Base-by-base conservation (phyloP, 2,888 invertebrate genomes). In the Ochlodes sylvanus region DNA sequence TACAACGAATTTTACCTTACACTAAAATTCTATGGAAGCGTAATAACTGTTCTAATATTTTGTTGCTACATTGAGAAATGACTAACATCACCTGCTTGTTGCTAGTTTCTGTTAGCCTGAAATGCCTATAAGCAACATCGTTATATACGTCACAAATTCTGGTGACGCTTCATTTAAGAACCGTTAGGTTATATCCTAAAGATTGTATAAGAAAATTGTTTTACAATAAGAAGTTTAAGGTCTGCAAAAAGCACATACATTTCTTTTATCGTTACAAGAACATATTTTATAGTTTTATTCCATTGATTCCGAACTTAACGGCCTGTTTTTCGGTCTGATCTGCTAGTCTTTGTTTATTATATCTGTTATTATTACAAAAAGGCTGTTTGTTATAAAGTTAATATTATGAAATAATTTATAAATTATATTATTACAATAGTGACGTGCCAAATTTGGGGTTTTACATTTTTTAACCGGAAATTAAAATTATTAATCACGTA, bases 171-270 rank as follows among this genome's bases (percentile, higher is more conserved):
- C 32, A 44, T 57, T 41, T 34, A 50, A 50, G 15, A 50, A 57
- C 47, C 47, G 44, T 57, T 57, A 12, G 47, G 50, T 65, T 38
- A 65, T 5, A 27, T 56, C 47, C 38, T 65, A 57, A 65, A 58
- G 57, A 21, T 57, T 63, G 60, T 50, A 58, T 77, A 80, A 84
- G 82, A 68, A 83, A 82, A 82, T 76, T 82, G 56, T 65, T 65
- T 71, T 64, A 38, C 57, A 66, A 64, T 44, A 27, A 14, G 57
- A 71, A 67, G 69, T 75, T 75, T 71, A 71, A 62, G 70, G 69
- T 76, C 79, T 79, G 77, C 77, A 82, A 79, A 78, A 77, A 79
- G 76, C 79, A 81, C 79, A 78, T 34, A 50, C 15, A 27, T 27
- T 4, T 27, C 3, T 27, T 4, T 27, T 27, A n/a, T n/a, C n/a